phyloP scores from a whole-genome alignment of 1,140 invertebrate species.

The Oncopodura yosiiana region DNA sequence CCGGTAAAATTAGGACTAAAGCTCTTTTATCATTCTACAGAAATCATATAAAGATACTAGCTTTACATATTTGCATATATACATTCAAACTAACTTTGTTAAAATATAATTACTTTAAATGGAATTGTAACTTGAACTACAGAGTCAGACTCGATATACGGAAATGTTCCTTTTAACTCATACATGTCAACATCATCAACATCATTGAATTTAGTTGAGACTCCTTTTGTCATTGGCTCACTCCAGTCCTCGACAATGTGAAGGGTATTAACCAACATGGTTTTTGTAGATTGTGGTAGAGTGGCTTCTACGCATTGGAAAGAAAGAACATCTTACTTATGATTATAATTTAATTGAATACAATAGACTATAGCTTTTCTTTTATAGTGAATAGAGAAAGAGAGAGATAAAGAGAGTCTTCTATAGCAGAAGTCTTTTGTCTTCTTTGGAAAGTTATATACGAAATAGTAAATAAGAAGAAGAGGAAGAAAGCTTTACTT shows the following conservation, averaged over 20 bases:
- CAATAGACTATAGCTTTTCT: no score
- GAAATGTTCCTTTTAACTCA: conserved; percentile 7
- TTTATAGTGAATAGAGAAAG: no score
- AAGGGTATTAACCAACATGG: conserved; percentile 5
- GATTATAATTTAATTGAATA: no score
- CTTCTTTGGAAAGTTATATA: no score
- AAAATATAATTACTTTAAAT: conserved; percentile 4
- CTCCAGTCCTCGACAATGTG: not conserved
- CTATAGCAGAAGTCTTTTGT: no score
- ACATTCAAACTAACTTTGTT: not conserved
- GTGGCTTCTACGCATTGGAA: conserved; percentile 7
- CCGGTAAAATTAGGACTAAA: conserved; percentile 3
- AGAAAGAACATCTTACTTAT: no score
- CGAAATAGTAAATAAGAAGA: no score
- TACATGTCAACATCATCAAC: conserved; percentile 1
- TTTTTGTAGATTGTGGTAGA: conserved; percentile 2
- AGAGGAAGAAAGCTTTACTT: no score
- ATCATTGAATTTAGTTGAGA: not conserved
- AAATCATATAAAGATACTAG: not conserved
- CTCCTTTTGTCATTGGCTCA: not conserved
- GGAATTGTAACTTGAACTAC: conserved; percentile 9
- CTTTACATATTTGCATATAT: not conserved
- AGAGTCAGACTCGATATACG: conserved; percentile 3
- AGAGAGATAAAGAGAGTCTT: no score
- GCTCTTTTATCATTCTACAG: not conserved